Percentiles rank a stretch among this genome's conserved stretches.
These are phyloP conservation scores for Cuniculus paca DNA, from an alignment of 2,797 vertebrate species.

Conservation along the genomic window DNA sequence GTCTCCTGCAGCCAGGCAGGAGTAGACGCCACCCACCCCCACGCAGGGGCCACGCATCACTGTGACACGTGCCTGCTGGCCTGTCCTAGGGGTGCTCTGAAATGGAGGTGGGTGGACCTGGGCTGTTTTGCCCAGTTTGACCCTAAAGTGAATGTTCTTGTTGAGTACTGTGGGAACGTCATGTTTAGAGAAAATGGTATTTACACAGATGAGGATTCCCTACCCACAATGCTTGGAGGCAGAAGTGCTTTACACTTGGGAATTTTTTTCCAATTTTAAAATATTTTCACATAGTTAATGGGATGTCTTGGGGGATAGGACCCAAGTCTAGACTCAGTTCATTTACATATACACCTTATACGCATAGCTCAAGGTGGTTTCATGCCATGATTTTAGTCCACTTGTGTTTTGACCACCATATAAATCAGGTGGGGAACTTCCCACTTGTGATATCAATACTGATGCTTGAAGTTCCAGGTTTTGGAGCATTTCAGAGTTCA, in stretches of 20 bases:
- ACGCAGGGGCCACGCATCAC: fast-evolving
- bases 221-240: not conserved
- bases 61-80: fast-evolving
- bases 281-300: not conserved
- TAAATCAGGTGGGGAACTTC: not conserved
- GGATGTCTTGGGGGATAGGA: not conserved
- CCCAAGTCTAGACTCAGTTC: not conserved
- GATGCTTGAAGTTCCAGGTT: not conserved
- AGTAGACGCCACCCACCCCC: not conserved
- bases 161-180: not conserved
- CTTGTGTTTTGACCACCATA: too few species aligned
- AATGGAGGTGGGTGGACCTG: not conserved
- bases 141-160: not conserved
- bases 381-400: not conserved
- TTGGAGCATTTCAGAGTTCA: not conserved
- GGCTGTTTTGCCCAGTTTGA: not conserved
- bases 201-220: not conserved
- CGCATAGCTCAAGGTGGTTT: not conserved
- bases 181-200: not conserved
- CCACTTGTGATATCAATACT: not conserved
- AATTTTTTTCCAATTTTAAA: not conserved
- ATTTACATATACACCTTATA: not conserved
- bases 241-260: not conserved
- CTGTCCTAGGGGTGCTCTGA: fast-evolving
- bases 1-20: fast-evolving